Evolutionary conservation across 1,140 invertebrate species (phyloP), one percentile per base, ranked within the genome.

Genomic region (Trichomalopsis sarcophagae): DNA sequence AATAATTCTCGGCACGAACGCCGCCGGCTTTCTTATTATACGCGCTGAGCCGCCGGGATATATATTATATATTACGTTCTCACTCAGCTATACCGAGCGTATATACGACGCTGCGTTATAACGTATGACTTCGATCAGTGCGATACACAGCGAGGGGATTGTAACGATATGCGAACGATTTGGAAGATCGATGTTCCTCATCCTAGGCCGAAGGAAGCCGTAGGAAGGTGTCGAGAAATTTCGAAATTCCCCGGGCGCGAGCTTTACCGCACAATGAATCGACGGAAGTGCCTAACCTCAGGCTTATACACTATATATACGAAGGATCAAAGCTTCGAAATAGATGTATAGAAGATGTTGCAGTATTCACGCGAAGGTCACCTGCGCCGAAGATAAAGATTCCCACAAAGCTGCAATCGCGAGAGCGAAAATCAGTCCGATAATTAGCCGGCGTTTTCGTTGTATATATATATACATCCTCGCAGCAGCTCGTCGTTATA

Each of bases 371-470:
- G 10, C 40, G 0, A 44, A 44, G 40, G 40, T 44, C 27, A 27
- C 27, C 27, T 27, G 27, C 27, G 27, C 27, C 27, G 27, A 27
- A 27, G 27, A 27, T 27, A 27, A 44, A 44, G 7, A 44, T 50
- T 50, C 47, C 47, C 47, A 62, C 6, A 21, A 62, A 62, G 1
- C 1, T 27, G 27, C 27, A 62, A 62, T n/a, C 55, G 50, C 5
- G 14, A 50, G 47, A 55, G 76, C 76, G 76, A 13, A 21, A 55
- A 69, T 69, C 27, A 69, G 66, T 10, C 66, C 17, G 68, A 71
- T 71, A 71, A 71, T 71, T 71, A 71, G 30, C 27, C 68, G 30
- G 30, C 30, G 30, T 71, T 71, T 71, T 33, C 74, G 74, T 44
- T 44, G 40, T 27, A 27, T 76, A 76, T n/a, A n/a, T n/a, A n/a